Percentiles rank a stretch among this genome's conserved stretches.
These are phyloP conservation scores for Trichomycterus rosablanca DNA, from an alignment of 2,113 vertebrate genomes.

Conservation along the genomic window DNA sequence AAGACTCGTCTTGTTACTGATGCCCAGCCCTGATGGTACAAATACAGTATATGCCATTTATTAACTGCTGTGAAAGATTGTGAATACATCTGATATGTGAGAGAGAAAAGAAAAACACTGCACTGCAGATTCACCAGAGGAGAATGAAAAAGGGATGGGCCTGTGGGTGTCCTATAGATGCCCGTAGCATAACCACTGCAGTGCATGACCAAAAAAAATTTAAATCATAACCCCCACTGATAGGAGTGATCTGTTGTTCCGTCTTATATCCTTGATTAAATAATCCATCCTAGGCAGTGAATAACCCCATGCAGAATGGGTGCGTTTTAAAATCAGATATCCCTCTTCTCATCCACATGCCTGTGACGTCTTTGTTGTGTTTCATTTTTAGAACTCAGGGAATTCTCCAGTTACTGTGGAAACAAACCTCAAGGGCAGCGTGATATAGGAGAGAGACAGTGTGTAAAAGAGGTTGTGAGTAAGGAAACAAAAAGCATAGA, in stretches of 20 bases:
- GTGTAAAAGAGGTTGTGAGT: constrained; percentile 14
- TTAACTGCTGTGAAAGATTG: no score
- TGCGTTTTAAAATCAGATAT: constrained; percentile 15
- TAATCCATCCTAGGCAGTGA: not conserved
- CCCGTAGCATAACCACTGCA: constrained; percentile 3
- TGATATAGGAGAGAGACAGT: constrained; percentile 1
- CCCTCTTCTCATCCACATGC: not conserved
- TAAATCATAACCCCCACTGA: not conserved
- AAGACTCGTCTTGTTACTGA: no score
- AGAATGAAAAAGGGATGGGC: constrained; percentile 19
- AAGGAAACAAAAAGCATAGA: constrained; percentile 6
- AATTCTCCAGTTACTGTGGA: constrained; percentile 49
- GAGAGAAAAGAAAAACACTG: constrained; percentile 6
- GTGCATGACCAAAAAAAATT: not conserved
- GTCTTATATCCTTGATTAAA: not conserved
- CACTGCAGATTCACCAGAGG: constrained; percentile 12
- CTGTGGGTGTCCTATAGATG: constrained; percentile 8
- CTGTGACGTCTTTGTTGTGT: constrained; percentile 26
- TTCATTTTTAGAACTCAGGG: constrained; percentile 36
- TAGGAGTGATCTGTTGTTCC: not conserved
- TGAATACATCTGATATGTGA: not conserved
- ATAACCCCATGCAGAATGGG: not conserved
- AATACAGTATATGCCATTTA: no score
- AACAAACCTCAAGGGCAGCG: constrained; percentile 40
- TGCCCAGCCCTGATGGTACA: no score